These are phyloP conservation scores for Cotesia glomerata DNA, from an alignment of 1,140 invertebrate genomes.

Conservation along the genomic window DNA sequence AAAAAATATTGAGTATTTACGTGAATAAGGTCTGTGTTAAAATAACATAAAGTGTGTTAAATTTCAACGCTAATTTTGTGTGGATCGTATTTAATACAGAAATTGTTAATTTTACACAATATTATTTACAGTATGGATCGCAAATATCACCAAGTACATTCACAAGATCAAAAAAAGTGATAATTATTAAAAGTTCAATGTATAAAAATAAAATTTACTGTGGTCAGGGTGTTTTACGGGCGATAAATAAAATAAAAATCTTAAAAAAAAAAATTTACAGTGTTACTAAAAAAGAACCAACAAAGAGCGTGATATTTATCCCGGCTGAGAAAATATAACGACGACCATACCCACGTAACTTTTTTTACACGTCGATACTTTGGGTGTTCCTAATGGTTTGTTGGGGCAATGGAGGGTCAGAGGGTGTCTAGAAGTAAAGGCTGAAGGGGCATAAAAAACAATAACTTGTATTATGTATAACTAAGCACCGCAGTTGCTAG, in stretches of 20 bases:
- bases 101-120: too few species aligned
- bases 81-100: too few species aligned
- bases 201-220: background rate
- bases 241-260: too few species aligned
- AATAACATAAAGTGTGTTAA: too few species aligned
- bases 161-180: too few species aligned
- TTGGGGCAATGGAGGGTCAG: background rate
- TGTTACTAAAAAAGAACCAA: background rate
- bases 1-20: too few species aligned
- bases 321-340: background rate
- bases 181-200: background rate
- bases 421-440: background rate
- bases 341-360: background rate
- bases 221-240: too few species aligned
- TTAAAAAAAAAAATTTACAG: background rate
- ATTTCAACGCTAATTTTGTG: too few species aligned
- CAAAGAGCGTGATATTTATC: background rate
- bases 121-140: too few species aligned
- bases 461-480: background rate
- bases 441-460: background rate
- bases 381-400: conserved; percentile 12
- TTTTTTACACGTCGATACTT: conserved; percentile 1
- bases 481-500: background rate
- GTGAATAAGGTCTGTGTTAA: too few species aligned
- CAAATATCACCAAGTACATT: too few species aligned